Base-by-base conservation (phyloP, 2,113 vertebrate genomes). In the Arvicanthis niloticus region DNA sequence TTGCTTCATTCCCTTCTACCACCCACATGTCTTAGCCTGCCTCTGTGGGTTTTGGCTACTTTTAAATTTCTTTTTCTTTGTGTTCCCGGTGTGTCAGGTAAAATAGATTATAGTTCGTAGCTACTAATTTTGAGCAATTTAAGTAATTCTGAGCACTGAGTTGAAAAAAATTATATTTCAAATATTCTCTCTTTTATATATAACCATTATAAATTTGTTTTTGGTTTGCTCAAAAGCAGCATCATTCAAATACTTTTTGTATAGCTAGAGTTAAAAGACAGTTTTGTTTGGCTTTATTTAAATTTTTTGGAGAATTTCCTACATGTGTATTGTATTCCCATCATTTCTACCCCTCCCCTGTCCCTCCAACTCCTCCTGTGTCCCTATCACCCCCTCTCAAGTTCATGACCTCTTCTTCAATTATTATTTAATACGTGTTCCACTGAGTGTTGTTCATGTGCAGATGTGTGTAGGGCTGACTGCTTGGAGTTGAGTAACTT, bases 141-240 rank as follows among this genome's bases (percentile, higher is more conserved):
- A 76, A 80, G 37, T 48, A 65, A 73, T 75, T 80, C 94, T 34
- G 45, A 78, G 51, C 60, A 51, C 37, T 51, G 15, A 78, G 45
- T 75, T 93, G 11, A 84, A 81, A 56, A 75, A 77, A 85, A 21
- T 58, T 90, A 31, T 94, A 42, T 86, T 96, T 75, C 60, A 60
- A 58, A 42, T 58, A 42, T 72, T 56, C 37, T 31, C 7, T 58
- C 62, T 22, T 62, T 76, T 75, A 45, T 51, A 29, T 37, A 3
- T 81, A 80, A 48, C 10, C 48, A 51, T 62, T 87, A 40, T 3
- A 65, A 22, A 34, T 80, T 70, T 94, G 29, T 90, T 91, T 76
- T 78, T 82, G 58, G 34, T 2, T 24, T 82, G 67, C 3, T 72
- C 51, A 80, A 86, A 93, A 87, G 40, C 42, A 73, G 0, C 40